These are phyloP conservation scores for Tauraco erythrolophus DNA, from an alignment of 2,113 vertebrate species.

Conservation along the genomic window DNA sequence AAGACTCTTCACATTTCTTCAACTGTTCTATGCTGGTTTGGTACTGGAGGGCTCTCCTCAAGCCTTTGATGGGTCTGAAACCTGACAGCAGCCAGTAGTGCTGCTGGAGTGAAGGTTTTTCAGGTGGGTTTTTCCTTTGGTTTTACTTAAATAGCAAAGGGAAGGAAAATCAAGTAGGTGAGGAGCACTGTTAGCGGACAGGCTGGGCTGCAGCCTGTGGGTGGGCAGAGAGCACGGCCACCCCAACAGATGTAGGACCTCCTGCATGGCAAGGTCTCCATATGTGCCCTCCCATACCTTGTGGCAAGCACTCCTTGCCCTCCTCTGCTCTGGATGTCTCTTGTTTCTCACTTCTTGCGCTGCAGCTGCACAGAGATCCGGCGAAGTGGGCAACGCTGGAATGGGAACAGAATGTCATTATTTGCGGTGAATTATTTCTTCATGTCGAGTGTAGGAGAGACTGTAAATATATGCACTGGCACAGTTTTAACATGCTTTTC, in stretches of 20 bases:
- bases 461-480: neutral
- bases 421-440: constrained; percentile 27
- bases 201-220: neutral
- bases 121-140: neutral
- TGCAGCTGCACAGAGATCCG: neutral
- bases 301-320: neutral
- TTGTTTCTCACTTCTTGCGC: neutral
- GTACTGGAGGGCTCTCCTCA: neutral
- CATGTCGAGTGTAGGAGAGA: neutral
- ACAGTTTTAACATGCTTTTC: neutral
- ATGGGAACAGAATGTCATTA: constrained; percentile 19
- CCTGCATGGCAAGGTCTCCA: accelerated
- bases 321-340: neutral
- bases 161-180: neutral
- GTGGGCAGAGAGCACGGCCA: neutral
- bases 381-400: constrained; percentile 27
- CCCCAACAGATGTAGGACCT: neutral
- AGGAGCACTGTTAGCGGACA: neutral
- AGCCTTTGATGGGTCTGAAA: neutral
- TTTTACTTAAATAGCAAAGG: neutral
- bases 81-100: neutral
- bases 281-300: neutral
- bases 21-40: neutral
- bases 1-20: neutral
- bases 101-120: neutral